phyloP scores from a whole-genome alignment of 2,888 invertebrate genomes.

The Cataglyphis altisquamis region DNA sequence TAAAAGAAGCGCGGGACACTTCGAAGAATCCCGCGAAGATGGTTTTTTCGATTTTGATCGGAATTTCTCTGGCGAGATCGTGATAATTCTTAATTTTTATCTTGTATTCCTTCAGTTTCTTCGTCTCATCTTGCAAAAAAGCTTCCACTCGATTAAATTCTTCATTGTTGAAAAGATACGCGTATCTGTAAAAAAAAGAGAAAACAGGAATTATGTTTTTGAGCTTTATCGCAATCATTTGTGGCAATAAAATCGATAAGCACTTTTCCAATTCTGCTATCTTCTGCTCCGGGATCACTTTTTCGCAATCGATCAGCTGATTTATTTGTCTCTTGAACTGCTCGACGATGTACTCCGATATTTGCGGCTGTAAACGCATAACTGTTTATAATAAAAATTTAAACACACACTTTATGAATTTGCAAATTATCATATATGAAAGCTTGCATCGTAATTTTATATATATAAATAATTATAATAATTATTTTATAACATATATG shows the following conservation, averaged over 20 bases:
- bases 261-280: conserved; percentile 89
- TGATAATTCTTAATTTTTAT: conserved; percentile 89
- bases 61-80: conserved; percentile 89
- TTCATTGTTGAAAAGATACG: conserved; percentile 77
- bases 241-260: conserved; percentile 23
- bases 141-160: conserved; percentile 86
- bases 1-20: conserved; percentile 93
- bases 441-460: background rate
- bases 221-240: background rate
- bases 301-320: conserved; percentile 90
- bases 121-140: conserved; percentile 90
- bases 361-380: conserved; percentile 66
- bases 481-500: background rate
- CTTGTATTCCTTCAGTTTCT: conserved; percentile 89
- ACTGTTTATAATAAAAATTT: background rate
- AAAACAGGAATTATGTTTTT: background rate
- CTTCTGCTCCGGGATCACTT: conserved; percentile 91
- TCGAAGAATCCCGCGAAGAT: conserved; percentile 94
- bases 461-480: background rate
- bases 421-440: background rate
- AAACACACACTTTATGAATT: background rate
- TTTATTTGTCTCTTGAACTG: conserved; percentile 89
- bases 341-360: conserved; percentile 90
- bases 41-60: conserved; percentile 88
- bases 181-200: conserved; percentile 71